phyloP scores from a whole-genome alignment of 2,888 invertebrate species.

The Polyommatus icarus region DNA sequence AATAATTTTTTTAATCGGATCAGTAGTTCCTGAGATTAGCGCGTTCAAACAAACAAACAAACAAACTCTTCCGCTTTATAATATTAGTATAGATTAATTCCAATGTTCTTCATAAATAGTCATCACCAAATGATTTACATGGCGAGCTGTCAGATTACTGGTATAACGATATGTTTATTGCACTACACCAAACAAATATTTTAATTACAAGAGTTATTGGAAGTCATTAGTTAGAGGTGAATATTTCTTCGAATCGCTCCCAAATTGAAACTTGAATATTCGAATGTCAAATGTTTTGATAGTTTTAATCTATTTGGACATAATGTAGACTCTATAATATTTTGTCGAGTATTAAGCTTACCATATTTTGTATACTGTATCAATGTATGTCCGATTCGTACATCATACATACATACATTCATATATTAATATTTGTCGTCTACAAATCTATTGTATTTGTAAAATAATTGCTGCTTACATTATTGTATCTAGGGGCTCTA shows the following conservation, averaged over 20 bases:
- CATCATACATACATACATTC: too few relatives aligned
- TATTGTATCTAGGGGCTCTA: too few relatives aligned
- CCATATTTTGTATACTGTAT: background rate
- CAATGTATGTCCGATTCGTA: too few relatives aligned
- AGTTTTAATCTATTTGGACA: background rate
- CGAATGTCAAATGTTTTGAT: constrained; percentile 12
- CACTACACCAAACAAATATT: constrained; percentile 18
- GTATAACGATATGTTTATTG: constrained; percentile 7
- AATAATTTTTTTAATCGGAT: too few relatives aligned
- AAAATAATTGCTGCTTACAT: background rate
- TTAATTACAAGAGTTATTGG: constrained; percentile 20
- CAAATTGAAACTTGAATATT: background rate
- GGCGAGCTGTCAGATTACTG: background rate
- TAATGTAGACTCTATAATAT: background rate
- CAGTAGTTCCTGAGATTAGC: too few relatives aligned
- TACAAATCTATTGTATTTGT: too few relatives aligned
- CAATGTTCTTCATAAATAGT: background rate
- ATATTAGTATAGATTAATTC: too few relatives aligned
- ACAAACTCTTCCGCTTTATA: too few relatives aligned
- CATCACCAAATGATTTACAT: constrained; percentile 3
- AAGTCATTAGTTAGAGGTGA: constrained; percentile 17
- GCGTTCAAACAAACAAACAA: too few relatives aligned
- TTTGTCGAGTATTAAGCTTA: too few relatives aligned
- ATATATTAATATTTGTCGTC: too few relatives aligned
- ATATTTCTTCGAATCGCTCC: background rate